Evolutionary conservation across 1,140 invertebrate species (phyloP).

Genomic region (Panulirus ornatus): DNA sequence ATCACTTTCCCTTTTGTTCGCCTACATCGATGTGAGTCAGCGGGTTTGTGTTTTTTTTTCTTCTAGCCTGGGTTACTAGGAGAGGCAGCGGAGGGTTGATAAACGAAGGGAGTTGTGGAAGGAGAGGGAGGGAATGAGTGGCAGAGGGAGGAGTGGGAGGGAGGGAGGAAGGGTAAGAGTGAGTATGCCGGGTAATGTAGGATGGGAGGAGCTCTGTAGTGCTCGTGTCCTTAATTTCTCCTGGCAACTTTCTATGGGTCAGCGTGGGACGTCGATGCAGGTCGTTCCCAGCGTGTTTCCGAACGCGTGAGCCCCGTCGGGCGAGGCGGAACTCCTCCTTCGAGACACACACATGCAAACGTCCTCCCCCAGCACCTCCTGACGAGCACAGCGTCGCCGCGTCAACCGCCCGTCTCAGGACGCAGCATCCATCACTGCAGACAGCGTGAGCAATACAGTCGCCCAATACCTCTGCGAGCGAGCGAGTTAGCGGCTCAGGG

Average conservation of each 20-base stretch:
- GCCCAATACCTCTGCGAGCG: background rate
- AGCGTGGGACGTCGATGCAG: background rate
- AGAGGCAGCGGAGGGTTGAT: conserved; percentile 4
- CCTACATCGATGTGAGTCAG: conserved; percentile 13
- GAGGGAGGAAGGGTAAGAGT: background rate
- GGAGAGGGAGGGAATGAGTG: background rate
- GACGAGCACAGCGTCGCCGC: background rate
- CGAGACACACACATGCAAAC: background rate
- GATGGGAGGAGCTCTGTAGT: conserved; percentile 9
- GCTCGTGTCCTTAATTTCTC: conserved; percentile 54
- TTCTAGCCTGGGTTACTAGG: conserved; percentile 9
- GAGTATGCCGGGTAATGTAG: no score
- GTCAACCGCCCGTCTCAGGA: background rate
- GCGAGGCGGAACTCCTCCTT: background rate
- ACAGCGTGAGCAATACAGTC: background rate
- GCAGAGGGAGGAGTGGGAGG: background rate
- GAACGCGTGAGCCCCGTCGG: no score
- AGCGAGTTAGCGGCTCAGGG: background rate
- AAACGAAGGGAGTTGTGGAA: background rate
- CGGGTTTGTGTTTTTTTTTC: no score
- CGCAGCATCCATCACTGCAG: background rate
- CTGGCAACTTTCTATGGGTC: conserved; percentile 49
- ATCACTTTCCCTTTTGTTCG: conserved; percentile 46
- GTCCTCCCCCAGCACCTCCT: background rate
- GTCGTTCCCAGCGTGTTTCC: no score